Evolutionary conservation across 1,140 invertebrate genomes (phyloP).

Genomic region (Drosophila quadrilineata): DNA sequence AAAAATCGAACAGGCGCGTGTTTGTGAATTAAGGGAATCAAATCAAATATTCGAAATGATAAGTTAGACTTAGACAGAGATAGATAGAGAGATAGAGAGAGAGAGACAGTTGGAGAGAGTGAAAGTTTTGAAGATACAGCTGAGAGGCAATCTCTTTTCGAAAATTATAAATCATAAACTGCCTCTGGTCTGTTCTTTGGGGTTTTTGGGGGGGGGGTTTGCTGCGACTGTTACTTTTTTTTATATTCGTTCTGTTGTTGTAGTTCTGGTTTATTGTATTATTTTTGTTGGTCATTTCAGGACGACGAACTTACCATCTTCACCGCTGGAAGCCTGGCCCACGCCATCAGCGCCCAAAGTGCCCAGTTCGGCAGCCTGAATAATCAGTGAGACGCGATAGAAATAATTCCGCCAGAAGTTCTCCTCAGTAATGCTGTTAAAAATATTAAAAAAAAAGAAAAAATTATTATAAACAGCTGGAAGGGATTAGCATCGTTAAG

Average conservation of each 20-base stretch:
- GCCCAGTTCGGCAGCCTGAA: conserved; percentile 94
- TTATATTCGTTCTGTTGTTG: too few species aligned
- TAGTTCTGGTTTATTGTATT: too few species aligned
- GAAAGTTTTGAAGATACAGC: conserved; percentile 27
- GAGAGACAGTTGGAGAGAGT: conserved; percentile 1
- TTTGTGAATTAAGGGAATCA: conserved; percentile 38
- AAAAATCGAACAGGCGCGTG: conserved; percentile 66
- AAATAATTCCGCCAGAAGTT: conserved; percentile 99
- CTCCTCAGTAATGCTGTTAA: conserved; percentile 97
- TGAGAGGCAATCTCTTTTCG: conserved; percentile 46
- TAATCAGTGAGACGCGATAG: conserved; percentile 98
- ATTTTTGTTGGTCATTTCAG: not conserved
- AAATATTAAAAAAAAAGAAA: too few species aligned
- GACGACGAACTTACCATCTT: conserved; percentile 74
- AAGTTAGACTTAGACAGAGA: conserved; percentile 60
- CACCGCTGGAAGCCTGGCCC: conserved; percentile 79
- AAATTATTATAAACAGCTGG: too few species aligned
- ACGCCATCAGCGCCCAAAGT: conserved; percentile 82
- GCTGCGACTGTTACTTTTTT: not conserved
- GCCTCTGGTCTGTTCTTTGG: conserved; percentile 17
- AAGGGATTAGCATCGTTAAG: too few species aligned
- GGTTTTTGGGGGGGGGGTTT: conserved; percentile 20
- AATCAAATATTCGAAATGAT: conserved; percentile 46
- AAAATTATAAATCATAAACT: conserved; percentile 34
- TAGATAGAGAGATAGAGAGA: conserved; percentile 21